Evolutionary conservation across 1,140 invertebrate genomes (phyloP).

Genomic region (Ladona fulva): DNA sequence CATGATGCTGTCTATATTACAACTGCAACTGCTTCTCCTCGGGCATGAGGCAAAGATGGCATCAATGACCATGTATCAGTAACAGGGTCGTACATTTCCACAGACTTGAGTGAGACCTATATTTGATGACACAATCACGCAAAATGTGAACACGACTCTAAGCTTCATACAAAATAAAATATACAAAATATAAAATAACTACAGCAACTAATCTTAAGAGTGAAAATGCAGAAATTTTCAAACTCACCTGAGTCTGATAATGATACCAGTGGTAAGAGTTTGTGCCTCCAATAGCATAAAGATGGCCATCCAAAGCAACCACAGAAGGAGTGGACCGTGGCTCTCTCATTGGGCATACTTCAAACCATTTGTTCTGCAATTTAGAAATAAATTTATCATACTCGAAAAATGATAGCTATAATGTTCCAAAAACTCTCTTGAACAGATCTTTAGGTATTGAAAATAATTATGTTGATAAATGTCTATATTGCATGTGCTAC

Average conservation of each 20-base stretch:
- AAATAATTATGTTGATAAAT: too few species aligned
- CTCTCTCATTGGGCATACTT: conserved; percentile 60
- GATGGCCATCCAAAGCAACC: conserved; percentile 65
- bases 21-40: conserved; percentile 74
- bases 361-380: conserved; percentile 66
- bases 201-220: too few species aligned
- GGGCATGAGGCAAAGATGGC: conserved; percentile 64
- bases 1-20: conserved; percentile 36
- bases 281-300: conserved; percentile 80
- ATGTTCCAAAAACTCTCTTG: not conserved
- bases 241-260: conserved; percentile 61
- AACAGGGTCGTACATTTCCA: conserved; percentile 73
- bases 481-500: too few species aligned
- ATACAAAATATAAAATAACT: too few species aligned
- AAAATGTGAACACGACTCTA: too few species aligned
- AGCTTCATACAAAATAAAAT: too few species aligned
- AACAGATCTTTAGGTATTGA: too few species aligned
- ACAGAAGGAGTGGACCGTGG: conserved; percentile 75
- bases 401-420: not conserved
- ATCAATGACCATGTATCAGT: conserved; percentile 67
- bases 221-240: too few species aligned
- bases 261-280: conserved; percentile 66
- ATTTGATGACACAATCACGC: too few species aligned
- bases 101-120: conserved; percentile 54
- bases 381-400: conserved; percentile 16